Percentiles rank a stretch among this genome's conserved stretches.
These are phyloP conservation scores for Timema podura DNA, from an alignment of 2,888 invertebrate species.

Conservation along the genomic window DNA sequence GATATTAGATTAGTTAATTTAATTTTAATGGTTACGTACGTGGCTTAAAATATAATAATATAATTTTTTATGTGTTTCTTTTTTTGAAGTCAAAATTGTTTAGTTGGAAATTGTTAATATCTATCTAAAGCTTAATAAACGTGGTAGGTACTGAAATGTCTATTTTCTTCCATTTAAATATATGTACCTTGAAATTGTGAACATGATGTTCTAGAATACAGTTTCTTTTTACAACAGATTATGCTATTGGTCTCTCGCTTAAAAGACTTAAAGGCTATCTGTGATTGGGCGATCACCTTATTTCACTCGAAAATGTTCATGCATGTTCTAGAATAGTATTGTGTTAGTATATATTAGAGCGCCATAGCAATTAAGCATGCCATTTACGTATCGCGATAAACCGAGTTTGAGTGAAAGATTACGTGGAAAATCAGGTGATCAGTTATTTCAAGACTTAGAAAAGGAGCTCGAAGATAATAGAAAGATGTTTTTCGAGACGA, in stretches of 20 bases:
- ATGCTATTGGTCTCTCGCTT: neutral
- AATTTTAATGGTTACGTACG: no score
- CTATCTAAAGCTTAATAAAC: no score
- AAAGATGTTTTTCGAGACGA: slow-evolving; percentile 37
- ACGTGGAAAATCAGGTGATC: slow-evolving; percentile 39
- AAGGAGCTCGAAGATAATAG: slow-evolving; percentile 38
- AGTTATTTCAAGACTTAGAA: slow-evolving; percentile 39
- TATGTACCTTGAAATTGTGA: no score
- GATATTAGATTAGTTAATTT: no score
- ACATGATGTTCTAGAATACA: neutral
- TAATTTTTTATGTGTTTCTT: no score
- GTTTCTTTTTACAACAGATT: neutral
- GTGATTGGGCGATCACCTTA: slow-evolving; percentile 9
- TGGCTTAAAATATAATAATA: no score
- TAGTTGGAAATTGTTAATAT: no score
- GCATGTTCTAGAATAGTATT: slow-evolving; percentile 24
- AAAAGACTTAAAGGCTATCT: neutral
- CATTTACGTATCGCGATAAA: slow-evolving; percentile 38
- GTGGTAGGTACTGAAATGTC: no score
- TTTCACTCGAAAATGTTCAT: slow-evolving; percentile 26
- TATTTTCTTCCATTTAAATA: no score
- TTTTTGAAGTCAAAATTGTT: no score
- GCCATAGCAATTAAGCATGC: slow-evolving; percentile 32
- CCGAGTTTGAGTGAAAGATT: slow-evolving; percentile 38
- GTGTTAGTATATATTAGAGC: slow-evolving; percentile 22